phyloP scores from a whole-genome alignment of 2,888 invertebrate genomes.

The Drosophila fulvimacula region DNA sequence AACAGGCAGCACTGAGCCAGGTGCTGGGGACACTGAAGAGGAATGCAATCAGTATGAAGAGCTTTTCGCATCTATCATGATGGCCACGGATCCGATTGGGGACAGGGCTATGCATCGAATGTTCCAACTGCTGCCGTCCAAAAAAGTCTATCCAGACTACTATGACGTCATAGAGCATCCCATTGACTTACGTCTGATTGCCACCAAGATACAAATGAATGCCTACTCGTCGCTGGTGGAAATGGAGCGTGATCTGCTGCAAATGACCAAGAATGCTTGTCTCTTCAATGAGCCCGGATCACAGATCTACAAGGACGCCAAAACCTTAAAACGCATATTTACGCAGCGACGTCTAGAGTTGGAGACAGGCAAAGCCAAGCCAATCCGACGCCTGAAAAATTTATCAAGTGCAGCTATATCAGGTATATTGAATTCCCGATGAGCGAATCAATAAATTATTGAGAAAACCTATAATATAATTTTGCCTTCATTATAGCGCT shows the following conservation, averaged over 20 bases:
- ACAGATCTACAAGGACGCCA: conserved; percentile 97
- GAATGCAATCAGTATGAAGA: conserved; percentile 93
- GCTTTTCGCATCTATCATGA: conserved; percentile 94
- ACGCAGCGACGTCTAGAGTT: conserved; percentile 89
- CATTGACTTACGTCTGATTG: conserved; percentile 97
- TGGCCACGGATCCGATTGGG: conserved; percentile 91
- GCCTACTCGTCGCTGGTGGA: conserved; percentile 92
- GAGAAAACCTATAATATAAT: background rate
- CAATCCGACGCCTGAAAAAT: conserved; percentile 83
- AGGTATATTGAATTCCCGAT: conserved; percentile 44
- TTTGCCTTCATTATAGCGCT: conserved; percentile 69
- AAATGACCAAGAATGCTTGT: conserved; percentile 98
- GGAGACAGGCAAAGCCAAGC: conserved; percentile 87
- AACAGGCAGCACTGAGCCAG: conserved; percentile 88
- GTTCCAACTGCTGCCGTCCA: conserved; percentile 96
- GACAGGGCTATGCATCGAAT: conserved; percentile 93
- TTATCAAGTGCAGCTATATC: conserved; percentile 79
- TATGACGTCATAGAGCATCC: conserved; percentile 97
- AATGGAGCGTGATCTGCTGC: conserved; percentile 94
- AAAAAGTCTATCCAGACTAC: conserved; percentile 97
- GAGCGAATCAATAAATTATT: background rate
- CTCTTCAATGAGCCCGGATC: conserved; percentile 98
- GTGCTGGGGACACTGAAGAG: conserved; percentile 90
- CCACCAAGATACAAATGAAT: conserved; percentile 94
- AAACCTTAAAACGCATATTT: conserved; percentile 91